Evolutionary conservation across 1,140 invertebrate species (phyloP), one percentile per base, ranked within the genome.

Genomic region (Trichomalopsis sarcophagae): DNA sequence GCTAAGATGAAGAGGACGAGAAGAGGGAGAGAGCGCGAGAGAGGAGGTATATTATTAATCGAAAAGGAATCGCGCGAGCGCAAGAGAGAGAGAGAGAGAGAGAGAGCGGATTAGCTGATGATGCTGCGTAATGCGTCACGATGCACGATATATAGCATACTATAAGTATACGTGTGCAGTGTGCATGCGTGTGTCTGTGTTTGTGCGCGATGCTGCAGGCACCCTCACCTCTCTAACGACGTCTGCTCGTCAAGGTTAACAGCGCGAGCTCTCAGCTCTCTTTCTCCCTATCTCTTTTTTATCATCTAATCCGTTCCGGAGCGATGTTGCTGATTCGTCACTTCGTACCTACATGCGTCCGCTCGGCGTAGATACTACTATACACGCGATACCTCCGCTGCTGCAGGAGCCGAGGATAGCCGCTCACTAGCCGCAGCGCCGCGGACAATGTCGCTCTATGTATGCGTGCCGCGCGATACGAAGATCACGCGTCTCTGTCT

Each of bases 191-290:
- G 40, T 44, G 17, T 71, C 27, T 27, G 27, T 44, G 10, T 44
- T 9, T 44, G 3, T 71, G 7, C 27, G 23, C 2, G 30, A 62
- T 74, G 11, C 14, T 40, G 55, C 44, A 80, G 33, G 44, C 69
- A 84, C 68, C 83, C 83, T 84, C 83, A 84, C 83, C 83, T 84
- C 83, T 84, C 68, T 71, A 79, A 55, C 55, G 66, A 80, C 76
- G 83, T 84, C 83, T 80, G 82, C 44, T 50, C 68, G 68, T 80
- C 83, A 84, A 84, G 83, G 83, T 84, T 84, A 84, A 84, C 27
- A 36, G 7, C 62, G 68, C 50, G 47, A 23, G 14, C 21, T 27
- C 1, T 40, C 71, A 11, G 2, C 21, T 30, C n/a, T 69, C 10
- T 27, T 23, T 69, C 66, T 69, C 50, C 10, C 47, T 50, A 10